Conservation (phyloP, 1,140 invertebrate species). For the Drosophila tani region DNA sequence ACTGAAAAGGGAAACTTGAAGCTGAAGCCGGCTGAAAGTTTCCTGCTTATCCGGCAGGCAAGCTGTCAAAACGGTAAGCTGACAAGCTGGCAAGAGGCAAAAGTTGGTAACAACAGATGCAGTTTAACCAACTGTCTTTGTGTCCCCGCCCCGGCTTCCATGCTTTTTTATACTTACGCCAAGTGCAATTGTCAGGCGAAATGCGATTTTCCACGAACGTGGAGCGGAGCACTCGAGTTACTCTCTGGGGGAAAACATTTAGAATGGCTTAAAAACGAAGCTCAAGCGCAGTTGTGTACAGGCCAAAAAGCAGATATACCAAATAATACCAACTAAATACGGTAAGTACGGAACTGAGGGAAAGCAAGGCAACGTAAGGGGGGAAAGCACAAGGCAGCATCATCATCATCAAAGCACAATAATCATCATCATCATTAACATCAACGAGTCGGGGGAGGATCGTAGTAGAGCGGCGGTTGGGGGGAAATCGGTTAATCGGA, state of each 20-base stretch:
- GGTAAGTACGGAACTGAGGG: constrained; percentile 30
- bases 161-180: constrained; percentile 43
- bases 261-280: constrained; percentile 45
- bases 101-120: constrained; percentile 54
- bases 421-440: constrained; percentile 49
- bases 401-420: constrained; percentile 53
- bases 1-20: constrained; percentile 35
- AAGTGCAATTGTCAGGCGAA: constrained; percentile 31
- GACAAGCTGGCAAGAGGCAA: constrained; percentile 23
- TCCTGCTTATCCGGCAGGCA: constrained; percentile 31
- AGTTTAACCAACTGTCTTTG: constrained; percentile 45
- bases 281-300: constrained; percentile 53
- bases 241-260: constrained; percentile 30
- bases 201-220: constrained; percentile 12
- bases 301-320: constrained; percentile 46
- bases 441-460: constrained; percentile 39
- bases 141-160: constrained; percentile 7
- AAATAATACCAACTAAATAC: constrained; percentile 46
- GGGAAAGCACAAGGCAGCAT: constrained; percentile 47
- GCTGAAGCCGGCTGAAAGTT: constrained; percentile 23
- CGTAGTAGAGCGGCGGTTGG: constrained; percentile 28
- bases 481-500: constrained; percentile 37
- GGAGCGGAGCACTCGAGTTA: constrained; percentile 21
- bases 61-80: constrained; percentile 32
- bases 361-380: constrained; percentile 35